Conservation (phyloP, 2,797 vertebrate genomes). For the Staurois parvus region DNA sequence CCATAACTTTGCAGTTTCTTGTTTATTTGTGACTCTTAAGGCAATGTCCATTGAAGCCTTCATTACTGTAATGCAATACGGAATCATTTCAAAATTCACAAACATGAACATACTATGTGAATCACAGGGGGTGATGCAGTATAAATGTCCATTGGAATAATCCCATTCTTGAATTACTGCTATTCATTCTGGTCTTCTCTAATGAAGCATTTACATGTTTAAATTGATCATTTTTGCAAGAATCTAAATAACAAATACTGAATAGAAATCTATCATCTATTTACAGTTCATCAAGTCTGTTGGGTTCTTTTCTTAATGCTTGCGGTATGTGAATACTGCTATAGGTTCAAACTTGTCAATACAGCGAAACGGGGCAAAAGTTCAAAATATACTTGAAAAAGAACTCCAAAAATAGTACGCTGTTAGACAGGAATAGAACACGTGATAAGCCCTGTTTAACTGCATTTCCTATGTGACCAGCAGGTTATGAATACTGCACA, state of each 20-base stretch:
- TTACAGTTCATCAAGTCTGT: neutral
- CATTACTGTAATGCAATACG: too few species aligned
- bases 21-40: too few species aligned
- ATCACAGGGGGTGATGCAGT: too few species aligned
- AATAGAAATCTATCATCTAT: neutral
- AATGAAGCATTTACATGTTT: too few species aligned
- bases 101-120: too few species aligned
- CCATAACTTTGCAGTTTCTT: too few species aligned
- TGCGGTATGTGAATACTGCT: neutral
- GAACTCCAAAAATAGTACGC: conserved; percentile 1
- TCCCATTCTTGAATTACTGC: too few species aligned
- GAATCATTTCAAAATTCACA: too few species aligned
- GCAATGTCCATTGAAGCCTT: too few species aligned
- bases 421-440: conserved; percentile 17
- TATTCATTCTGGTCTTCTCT: too few species aligned
- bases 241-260: neutral
- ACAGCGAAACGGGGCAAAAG: neutral
- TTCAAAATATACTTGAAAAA: conserved; percentile 20
- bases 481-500: conserved; percentile 19
- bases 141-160: too few species aligned
- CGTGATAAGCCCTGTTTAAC: conserved; percentile 13
- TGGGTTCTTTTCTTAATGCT: neutral
- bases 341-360: neutral
- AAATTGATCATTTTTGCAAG: neutral
- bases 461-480: conserved; percentile 37